Evolutionary conservation across 2,797 vertebrate species (phyloP).

Genomic region (Aeoliscus strigatus): DNA sequence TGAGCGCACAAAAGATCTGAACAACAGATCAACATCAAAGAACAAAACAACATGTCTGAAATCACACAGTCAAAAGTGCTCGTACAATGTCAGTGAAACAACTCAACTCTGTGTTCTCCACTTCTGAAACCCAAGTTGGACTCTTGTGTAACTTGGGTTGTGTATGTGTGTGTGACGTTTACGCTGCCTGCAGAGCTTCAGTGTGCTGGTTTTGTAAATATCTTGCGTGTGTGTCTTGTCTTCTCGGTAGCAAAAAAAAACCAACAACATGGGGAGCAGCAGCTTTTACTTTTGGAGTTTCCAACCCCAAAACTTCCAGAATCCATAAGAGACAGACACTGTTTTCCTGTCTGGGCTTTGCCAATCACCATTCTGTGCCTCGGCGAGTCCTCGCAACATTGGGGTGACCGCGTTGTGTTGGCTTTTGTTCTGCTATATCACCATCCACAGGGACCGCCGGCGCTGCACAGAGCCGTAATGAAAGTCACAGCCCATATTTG

Average conservation of each 20-base stretch:
- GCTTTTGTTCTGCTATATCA: constrained; percentile 47
- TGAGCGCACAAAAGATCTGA: too few relatives aligned
- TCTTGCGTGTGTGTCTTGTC: too few relatives aligned
- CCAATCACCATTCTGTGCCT: constrained; percentile 31
- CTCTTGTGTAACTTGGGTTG: too few relatives aligned
- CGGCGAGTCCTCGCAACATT: constrained; percentile 26
- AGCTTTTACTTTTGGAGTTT: constrained; percentile 14
- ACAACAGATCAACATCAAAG: too few relatives aligned
- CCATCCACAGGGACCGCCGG: constrained; percentile 50
- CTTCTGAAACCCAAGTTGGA: too few relatives aligned
- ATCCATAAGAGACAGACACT: constrained; percentile 12
- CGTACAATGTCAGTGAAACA: too few relatives aligned
- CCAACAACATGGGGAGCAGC: constrained; percentile 9
- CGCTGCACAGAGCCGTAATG: constrained; percentile 44
- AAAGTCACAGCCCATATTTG: constrained; percentile 51
- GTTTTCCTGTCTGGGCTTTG: constrained; percentile 19
- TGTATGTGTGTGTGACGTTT: too few relatives aligned
- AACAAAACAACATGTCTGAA: too few relatives aligned
- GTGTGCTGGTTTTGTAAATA: too few relatives aligned
- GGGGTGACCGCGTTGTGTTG: constrained; percentile 28
- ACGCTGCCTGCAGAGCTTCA: too few relatives aligned
- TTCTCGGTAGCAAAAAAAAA: constrained; percentile 18
- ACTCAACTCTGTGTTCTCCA: too few relatives aligned
- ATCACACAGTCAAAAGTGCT: too few relatives aligned
- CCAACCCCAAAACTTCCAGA: constrained; percentile 13